Base-by-base conservation (phyloP, 2,888 invertebrate genomes). In the Ichneumoninae sp. region DNA sequence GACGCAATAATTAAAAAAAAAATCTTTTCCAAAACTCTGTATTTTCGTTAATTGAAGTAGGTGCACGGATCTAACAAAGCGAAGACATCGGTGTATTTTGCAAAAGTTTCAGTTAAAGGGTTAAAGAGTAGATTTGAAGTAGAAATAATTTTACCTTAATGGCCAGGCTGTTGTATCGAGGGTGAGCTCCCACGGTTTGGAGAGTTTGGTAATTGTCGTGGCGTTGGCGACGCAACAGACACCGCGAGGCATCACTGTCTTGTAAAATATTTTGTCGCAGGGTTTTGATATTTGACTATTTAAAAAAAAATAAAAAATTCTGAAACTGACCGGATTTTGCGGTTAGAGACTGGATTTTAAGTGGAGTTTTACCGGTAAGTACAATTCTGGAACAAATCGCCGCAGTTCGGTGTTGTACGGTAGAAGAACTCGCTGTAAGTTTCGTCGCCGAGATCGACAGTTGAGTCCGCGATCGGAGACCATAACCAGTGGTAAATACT, bases 331-430 rank as follows among this genome's bases (percentile, higher is more conserved):
- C 5, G 10, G 8, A 33, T 33, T 33, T 33, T 54, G 8, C 3
- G 7, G 10, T 19, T 52, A 52, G 3, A 22, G 8, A 3, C 10
- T 26, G 10, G 26, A 57, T 26, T 10, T 57, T 26, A 4, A 1
- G 22, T 13, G 8, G 19, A 19, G 19, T 57, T 57, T 13, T 79
- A 90, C 90, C 40, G 63, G 71, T 80, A 86, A 16, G 10, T 22
- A 68, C 88, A 89, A 54, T 88, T 76, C 1, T 13, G 26, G 44
- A 87, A 83, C 10, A 89, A 22, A n/a, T 57, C 54, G 13, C 71
- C 50, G 44, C 90, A 90, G 19, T 83, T 22, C 1, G 89, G 89
- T 8, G 57, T 44, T 6, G 75, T 75, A 8, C 66, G 78, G 36
- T 57, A 57, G 70, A 85, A 87, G 44, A 86, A 60, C 47, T 77